A percentile compares a stretch with the other conserved stretches of the same genome.
Conservation (phyloP, 1,140 invertebrate species). For the Meloidogyne chitwoodi region DNA sequence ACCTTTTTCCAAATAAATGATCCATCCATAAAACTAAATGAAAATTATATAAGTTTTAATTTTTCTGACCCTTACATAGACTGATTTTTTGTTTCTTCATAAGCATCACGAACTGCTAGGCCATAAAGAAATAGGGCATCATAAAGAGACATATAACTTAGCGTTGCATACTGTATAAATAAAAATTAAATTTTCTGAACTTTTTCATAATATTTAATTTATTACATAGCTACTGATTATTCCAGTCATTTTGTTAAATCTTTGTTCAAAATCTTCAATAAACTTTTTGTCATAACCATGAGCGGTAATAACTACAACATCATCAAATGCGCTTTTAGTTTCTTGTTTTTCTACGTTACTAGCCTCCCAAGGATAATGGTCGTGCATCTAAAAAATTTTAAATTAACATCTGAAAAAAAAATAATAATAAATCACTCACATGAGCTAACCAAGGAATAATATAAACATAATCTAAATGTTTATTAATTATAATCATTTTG, state of each 20-base stretch:
- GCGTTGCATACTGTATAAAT: constrained; percentile 54
- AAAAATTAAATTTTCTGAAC: not conserved
- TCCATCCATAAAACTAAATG: constrained; percentile 49
- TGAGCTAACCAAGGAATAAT: constrained; percentile 57
- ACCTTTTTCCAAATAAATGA: constrained; percentile 49
- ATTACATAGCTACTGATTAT: constrained; percentile 53
- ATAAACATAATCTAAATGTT: constrained; percentile 50
- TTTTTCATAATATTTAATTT: not conserved
- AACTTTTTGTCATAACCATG: constrained; percentile 59
- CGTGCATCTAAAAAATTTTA: constrained; percentile 43
- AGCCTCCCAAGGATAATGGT: constrained; percentile 59
- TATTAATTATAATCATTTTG: too few relatives aligned
- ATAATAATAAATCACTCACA: constrained; percentile 29
- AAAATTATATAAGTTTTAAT: not conserved
- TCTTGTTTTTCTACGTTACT: constrained; percentile 55
- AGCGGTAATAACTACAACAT: constrained; percentile 57
- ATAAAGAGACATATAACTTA: constrained; percentile 56
- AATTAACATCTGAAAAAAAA: not conserved
- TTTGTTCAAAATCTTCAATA: constrained; percentile 55
- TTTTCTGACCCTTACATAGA: not conserved
- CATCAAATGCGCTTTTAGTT: constrained; percentile 51
- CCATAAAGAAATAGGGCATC: constrained; percentile 59
- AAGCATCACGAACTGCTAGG: constrained; percentile 55
- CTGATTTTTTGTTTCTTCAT: constrained; percentile 49
- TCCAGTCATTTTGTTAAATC: constrained; percentile 53